Percentiles rank a stretch among this genome's conserved stretches.
These are phyloP conservation scores for Saguinus midas DNA, from an alignment of 2,113 vertebrate species.

Conservation along the genomic window DNA sequence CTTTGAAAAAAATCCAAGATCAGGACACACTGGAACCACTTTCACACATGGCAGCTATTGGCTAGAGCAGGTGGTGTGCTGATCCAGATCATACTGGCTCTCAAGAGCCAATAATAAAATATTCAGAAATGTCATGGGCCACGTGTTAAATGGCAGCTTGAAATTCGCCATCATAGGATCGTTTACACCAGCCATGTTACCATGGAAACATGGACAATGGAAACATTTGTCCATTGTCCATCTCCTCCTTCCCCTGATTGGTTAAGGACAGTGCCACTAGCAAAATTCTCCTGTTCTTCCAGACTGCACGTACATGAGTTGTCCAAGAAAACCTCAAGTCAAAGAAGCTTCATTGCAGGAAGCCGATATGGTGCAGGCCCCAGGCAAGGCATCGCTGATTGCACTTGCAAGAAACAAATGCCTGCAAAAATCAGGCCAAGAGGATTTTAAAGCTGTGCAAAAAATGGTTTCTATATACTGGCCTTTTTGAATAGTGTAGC, in stretches of 20 bases:
- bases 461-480: neutral
- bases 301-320: neutral
- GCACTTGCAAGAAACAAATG: neutral
- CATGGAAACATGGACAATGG: neutral
- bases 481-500: neutral
- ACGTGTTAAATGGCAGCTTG: neutral
- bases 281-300: neutral
- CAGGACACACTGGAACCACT: neutral
- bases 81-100: neutral
- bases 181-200: too few relatives aligned
- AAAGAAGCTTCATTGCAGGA: neutral
- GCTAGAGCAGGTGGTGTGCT: neutral
- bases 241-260: neutral
- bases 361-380: neutral
- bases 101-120: neutral
- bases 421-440: neutral
- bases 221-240: neutral
- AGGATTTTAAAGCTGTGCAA: neutral
- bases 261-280: neutral
- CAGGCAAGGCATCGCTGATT: neutral
- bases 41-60: neutral
- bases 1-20: constrained; percentile 26
- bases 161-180: neutral
- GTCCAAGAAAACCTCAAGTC: neutral
- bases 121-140: neutral